Base-by-base conservation (phyloP, 1,140 invertebrate genomes). In the Brachionus koreanus region DNA sequence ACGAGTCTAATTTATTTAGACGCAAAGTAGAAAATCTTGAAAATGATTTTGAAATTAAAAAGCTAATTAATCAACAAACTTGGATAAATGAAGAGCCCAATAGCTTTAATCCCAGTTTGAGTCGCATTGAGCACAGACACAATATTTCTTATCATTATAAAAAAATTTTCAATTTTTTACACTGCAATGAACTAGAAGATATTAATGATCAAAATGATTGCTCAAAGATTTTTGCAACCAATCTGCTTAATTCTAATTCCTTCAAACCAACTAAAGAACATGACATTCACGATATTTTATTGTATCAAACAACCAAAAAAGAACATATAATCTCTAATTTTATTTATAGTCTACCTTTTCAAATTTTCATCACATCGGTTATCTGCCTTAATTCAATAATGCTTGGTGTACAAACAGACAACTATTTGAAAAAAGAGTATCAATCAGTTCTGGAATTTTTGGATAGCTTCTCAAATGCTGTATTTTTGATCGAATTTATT, bases 331-430 rank as follows among this genome's bases (percentile, higher is more conserved):
- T 74, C 25, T 43, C 16, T 10, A 74, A 29, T 43, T 74, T 74
- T 74, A 74, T 74, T 5, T 74, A 74, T n/a, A 43, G 69, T 25
- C 37, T 74, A 25, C 69, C 69, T 25, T 74, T 74, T 74, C 69
- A 74, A 13, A 74, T 46, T 46, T 74, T 74, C 46, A 9, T 74
- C 10, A 74, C 37, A 16, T 25, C 13, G 10, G 42, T 46, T 4
- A 46, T 74, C 43, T 46, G 39, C 46, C 25, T 74, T 5, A 74
- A 46, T 19, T 74, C 69, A 35, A 74, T 74, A 23, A 74, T 74
- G 69, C 33, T 74, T 7, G 69, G 39, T 6, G 25, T 74, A 25
- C 69, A 74, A 74, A 74, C 69, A 13, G 69, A 74, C 16, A 12
- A 9, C 9, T 43, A 43, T 46, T 19, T 74, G 0, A 74, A 74